A percentile compares a stretch with the other conserved stretches of the same genome.
These are phyloP conservation scores for Drosophila borborema DNA, from an alignment of 2,888 invertebrate genomes.

Conservation along the genomic window DNA sequence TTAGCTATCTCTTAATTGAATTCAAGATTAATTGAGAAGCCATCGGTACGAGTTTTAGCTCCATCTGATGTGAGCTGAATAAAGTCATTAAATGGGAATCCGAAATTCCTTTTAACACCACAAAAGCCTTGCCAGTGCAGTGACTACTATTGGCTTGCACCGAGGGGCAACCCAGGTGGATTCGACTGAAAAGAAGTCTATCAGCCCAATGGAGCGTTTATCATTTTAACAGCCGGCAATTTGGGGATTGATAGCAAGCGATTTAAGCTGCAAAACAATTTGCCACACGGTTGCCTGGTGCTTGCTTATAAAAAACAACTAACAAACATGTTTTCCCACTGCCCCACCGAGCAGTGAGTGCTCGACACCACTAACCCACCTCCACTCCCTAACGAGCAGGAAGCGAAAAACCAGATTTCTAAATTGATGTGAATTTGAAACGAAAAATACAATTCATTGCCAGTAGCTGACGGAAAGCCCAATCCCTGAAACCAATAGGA, in stretches of 20 bases:
- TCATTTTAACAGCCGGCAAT: conserved; percentile 73
- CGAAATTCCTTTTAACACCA: conserved; percentile 20
- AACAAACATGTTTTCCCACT: conserved; percentile 36
- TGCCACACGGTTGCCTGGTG: conserved; percentile 20
- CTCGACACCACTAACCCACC: not conserved
- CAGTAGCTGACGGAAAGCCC: conserved; percentile 32
- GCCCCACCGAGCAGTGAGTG: conserved; percentile 10
- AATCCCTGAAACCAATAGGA: conserved; percentile 4
- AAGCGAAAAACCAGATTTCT: conserved; percentile 44
- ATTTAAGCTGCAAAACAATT: conserved; percentile 71
- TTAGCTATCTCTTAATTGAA: not conserved
- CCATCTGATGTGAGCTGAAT: not conserved
- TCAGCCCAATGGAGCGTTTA: conserved; percentile 53
- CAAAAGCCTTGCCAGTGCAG: conserved; percentile 10
- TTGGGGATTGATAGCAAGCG: conserved; percentile 65
- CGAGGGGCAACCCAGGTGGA: conserved; percentile 22
- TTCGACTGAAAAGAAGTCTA: conserved; percentile 29
- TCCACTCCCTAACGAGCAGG: not conserved
- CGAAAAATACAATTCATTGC: conserved; percentile 42
- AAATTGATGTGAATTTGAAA: conserved; percentile 51
- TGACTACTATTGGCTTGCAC: not conserved
- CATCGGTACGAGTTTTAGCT: not conserved
- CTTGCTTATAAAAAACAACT: conserved; percentile 6
- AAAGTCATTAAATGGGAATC: conserved; percentile 12
- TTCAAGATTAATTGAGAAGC: conserved; percentile 29